Conservation (phyloP, 2,797 vertebrate genomes). For the Centropyge bicolor region DNA sequence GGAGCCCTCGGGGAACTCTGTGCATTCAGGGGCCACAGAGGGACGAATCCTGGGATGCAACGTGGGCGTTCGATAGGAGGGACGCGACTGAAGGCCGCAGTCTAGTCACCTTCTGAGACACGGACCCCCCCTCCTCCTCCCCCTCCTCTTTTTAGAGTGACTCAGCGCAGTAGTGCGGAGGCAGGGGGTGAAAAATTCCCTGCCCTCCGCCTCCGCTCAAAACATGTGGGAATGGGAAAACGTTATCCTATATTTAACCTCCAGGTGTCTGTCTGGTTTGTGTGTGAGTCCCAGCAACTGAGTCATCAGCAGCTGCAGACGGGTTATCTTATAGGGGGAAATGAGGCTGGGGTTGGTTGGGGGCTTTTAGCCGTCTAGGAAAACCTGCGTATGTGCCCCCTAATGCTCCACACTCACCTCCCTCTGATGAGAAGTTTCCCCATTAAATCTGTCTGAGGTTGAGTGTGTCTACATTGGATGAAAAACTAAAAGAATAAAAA, state of each 20-base stretch:
- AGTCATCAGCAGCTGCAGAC: conserved; percentile 74
- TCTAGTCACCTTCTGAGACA: conserved; percentile 62
- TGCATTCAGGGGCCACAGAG: conserved; percentile 58
- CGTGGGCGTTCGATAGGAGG: conserved; percentile 67
- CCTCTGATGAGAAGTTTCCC: conserved; percentile 49
- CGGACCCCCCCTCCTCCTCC: conserved; percentile 37
- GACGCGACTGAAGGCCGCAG: conserved; percentile 43
- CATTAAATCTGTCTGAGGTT: conserved; percentile 46
- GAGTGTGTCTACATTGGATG: not conserved
- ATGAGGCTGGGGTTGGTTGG: conserved; percentile 22
- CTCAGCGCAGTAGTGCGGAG: conserved; percentile 79
- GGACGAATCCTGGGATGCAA: conserved; percentile 55
- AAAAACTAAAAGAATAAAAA: conserved; percentile 10
- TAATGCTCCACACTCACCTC: conserved; percentile 39
- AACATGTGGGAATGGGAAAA: conserved; percentile 83
- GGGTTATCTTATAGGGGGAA: conserved; percentile 61
- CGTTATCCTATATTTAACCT: conserved; percentile 88
- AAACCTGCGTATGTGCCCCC: conserved; percentile 39
- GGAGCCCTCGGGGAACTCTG: conserved; percentile 42
- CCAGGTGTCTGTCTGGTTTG: conserved; percentile 73
- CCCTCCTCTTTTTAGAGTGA: conserved; percentile 72
- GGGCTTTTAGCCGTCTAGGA: conserved; percentile 44
- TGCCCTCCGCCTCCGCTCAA: conserved; percentile 69
- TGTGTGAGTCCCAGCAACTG: conserved; percentile 63
- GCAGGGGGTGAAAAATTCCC: conserved; percentile 83